Base-by-base conservation (phyloP, 2,888 invertebrate genomes). In the Altica lythri region DNA sequence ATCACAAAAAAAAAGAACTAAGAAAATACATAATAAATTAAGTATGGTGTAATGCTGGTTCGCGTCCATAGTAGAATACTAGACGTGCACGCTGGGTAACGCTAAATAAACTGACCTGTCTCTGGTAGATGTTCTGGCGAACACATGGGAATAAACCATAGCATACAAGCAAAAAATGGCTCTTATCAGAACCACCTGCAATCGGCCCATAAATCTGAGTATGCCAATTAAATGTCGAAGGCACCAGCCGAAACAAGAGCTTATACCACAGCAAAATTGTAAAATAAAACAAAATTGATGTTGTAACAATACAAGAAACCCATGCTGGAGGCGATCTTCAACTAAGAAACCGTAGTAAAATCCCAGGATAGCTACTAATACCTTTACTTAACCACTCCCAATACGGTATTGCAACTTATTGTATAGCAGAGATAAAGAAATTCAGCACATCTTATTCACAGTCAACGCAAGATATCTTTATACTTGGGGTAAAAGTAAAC, bases 201-300 rank as follows among this genome's bases (percentile, higher is more conserved):
- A 22, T 43, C 8, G 43, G n/a, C 3, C 43, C 43, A 14, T 6
- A 3, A 38, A 37, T 45, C 30, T 10, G 45, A 14, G 34, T 45
- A 16, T 45, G 45, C 34, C 45, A 45, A 18, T 8, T 45, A 4
- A 45, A 45, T 14, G 40, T 45, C 9, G 45, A 37, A 45, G 45
- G 34, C 9, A 45, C 40, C 4, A 34, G 32, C 45, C 30, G 32
- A 13, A 45, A 10, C 14, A 45, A 45, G 14, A 16, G 45, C 12
- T 38, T 43, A 35, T 45, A 45, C 14, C 30, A 43, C 14, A 10
- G 45, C 6, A 45, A 45, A 40, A 6, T 45, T 14, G 12, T 45
- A 4, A n/a, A 10, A 12, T 6, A 4, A 2, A 9, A 45, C 9
- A 34, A 16, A 5, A 19, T 45, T 9, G 45, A 45, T 35, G 34